Conservation (phyloP, 2,113 vertebrate species). For the Vulpes lagopus region DNA sequence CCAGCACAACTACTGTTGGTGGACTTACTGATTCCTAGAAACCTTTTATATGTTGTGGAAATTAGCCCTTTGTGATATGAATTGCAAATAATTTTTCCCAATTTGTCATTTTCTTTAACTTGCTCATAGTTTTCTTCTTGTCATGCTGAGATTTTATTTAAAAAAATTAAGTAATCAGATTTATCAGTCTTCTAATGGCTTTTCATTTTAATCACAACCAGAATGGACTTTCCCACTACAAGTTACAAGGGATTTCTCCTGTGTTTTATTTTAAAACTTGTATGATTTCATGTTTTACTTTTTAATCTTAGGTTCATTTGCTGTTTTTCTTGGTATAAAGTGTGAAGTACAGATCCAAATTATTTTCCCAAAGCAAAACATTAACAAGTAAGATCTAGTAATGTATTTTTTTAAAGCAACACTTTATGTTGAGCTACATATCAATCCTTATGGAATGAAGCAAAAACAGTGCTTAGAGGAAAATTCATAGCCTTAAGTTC, state of each 20-base stretch:
- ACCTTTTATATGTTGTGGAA: neutral
- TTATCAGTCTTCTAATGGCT: neutral
- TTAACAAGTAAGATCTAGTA: neutral
- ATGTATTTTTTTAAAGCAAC: neutral
- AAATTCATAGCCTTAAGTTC: neutral
- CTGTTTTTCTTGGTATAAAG: neutral
- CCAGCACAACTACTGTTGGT: neutral
- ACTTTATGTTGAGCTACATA: neutral
- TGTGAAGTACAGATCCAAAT: neutral
- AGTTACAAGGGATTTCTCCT: neutral
- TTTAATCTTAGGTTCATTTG: neutral
- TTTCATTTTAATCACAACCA: neutral
- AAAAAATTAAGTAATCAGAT: neutral
- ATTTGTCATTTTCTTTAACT: neutral
- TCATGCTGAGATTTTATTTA: neutral
- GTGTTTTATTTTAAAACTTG: slow-evolving; percentile 10
- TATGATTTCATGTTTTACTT: neutral
- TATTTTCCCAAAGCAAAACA: neutral
- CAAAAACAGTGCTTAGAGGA: neutral
- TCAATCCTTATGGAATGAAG: neutral
- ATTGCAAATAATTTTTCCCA: neutral
- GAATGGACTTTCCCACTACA: neutral
- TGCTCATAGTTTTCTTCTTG: neutral
- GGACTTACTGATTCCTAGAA: neutral
- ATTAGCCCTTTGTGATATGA: neutral